Evolutionary conservation across 2,888 invertebrate species (phyloP), one percentile per base, ranked within the genome.

Genomic region (Drosophila parthenogenetica): DNA sequence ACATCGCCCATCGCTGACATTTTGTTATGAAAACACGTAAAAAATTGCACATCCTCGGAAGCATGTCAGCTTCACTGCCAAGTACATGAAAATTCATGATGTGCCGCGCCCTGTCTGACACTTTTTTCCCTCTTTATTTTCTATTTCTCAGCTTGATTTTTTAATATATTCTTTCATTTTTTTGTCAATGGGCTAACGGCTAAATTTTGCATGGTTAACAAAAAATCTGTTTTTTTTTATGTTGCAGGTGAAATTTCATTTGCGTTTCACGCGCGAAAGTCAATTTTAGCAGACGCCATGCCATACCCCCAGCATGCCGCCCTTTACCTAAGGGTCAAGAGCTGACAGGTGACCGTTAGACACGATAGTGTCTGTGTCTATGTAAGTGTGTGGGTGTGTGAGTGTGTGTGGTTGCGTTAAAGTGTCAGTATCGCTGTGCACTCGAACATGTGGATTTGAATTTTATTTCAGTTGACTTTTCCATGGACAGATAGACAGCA

Each of bases 11-110:
- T 40, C 60, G 46, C 73, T 85, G 85, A 85, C 85, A 85, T 73
- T 89, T 85, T 79, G 82, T 85, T 87, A 85, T 85, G 88, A 82
- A 68, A 85, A 85, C 85, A 85, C 85, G 85, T 85, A 85, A 85
- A 89, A 85, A 85, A 85, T 85, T 89, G 85, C 88, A 87, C 82
- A 87, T 81, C 77, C 72, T 55, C 67, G 79, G 70, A 77, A 81
- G 79, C 82, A 79, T 82, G 88, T 87, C 82, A 85, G 69, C 49
- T 68, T 22, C 42, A 57, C 46, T 48, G 13, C 62, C 48, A 50
- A 86, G 72, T 83, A 88, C 84, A 83, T 83, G 83, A 86, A 83
- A 83, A 83, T 83, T 83, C 83, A 83, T 83, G 89, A 83, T 81
- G 81, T 70, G 66, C 71, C 53, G 58, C 77, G 48, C 65, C 66